These are phyloP conservation scores for Pitta sordida DNA, from an alignment of 2,113 vertebrate genomes.

Conservation along the genomic window DNA sequence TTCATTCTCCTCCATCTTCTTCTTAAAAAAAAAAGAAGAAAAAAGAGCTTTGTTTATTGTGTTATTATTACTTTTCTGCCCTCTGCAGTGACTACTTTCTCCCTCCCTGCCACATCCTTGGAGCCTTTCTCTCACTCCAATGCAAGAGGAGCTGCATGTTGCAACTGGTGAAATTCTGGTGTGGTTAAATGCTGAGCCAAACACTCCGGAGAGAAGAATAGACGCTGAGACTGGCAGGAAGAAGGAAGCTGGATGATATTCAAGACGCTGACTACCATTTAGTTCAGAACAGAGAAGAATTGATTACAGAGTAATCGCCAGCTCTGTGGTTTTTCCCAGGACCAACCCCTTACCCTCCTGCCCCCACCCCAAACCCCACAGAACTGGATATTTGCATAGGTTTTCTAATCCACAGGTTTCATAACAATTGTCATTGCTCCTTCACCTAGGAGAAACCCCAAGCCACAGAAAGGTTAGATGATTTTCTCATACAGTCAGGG, in stretches of 20 bases:
- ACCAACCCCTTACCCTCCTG: neutral
- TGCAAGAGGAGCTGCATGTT: slow-evolving; percentile 20
- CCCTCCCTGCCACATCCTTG: neutral
- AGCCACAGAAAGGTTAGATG: neutral
- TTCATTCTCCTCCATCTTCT: neutral
- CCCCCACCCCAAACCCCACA: too few relatives aligned
- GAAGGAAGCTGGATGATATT: slow-evolving; percentile 48
- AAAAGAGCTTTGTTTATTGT: neutral
- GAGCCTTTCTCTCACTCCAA: neutral
- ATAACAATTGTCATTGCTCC: neutral
- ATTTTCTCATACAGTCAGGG: neutral
- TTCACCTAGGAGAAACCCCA: neutral
- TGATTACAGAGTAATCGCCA: slow-evolving; percentile 1
- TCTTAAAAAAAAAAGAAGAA: neutral
- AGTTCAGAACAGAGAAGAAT: neutral
- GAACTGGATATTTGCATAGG: neutral
- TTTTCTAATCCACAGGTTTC: neutral
- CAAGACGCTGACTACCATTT: slow-evolving; percentile 34
- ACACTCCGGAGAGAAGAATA: slow-evolving; percentile 6
- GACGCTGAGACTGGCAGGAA: slow-evolving; percentile 34
- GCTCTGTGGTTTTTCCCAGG: neutral
- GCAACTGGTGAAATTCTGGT: slow-evolving; percentile 29
- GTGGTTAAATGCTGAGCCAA: slow-evolving; percentile 28
- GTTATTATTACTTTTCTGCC: neutral
- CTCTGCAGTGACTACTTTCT: neutral